phyloP scores from a whole-genome alignment of 2,797 vertebrate species.

The Fundulus diaphanus region DNA sequence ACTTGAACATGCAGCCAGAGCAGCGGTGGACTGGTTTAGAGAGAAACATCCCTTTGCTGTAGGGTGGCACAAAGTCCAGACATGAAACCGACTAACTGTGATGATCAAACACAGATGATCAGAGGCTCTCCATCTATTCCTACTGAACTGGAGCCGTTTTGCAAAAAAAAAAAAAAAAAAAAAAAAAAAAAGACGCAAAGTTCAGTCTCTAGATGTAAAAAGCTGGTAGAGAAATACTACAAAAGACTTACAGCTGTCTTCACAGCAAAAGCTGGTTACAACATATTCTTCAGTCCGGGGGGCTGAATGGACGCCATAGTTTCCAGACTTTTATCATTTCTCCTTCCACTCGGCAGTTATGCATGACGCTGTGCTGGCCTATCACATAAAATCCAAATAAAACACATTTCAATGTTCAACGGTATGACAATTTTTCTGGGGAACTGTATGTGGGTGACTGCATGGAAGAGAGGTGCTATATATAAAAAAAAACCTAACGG shows the following conservation, averaged over 20 bases:
- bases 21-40: not conserved
- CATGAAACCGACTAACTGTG: not conserved
- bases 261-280: not conserved
- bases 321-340: not conserved
- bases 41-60: not conserved
- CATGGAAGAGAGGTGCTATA: slow-evolving; percentile 37
- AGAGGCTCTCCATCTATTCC: not conserved
- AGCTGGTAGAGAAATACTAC: not conserved
- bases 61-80: not conserved
- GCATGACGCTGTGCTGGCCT: too few relatives aligned
- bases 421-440: not conserved
- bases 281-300: not conserved
- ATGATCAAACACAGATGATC: not conserved
- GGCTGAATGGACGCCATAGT: not conserved
- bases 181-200: not conserved
- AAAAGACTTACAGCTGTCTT: not conserved
- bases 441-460: slow-evolving; percentile 7
- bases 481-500: slow-evolving; percentile 50
- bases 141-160: too few relatives aligned
- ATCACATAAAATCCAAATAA: not conserved
- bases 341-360: not conserved
- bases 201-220: not conserved
- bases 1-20: not conserved
- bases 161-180: not conserved
- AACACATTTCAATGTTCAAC: not conserved